Evolutionary conservation across 1,140 invertebrate species (phyloP).

Genomic region (Drosophila sp.): DNA sequence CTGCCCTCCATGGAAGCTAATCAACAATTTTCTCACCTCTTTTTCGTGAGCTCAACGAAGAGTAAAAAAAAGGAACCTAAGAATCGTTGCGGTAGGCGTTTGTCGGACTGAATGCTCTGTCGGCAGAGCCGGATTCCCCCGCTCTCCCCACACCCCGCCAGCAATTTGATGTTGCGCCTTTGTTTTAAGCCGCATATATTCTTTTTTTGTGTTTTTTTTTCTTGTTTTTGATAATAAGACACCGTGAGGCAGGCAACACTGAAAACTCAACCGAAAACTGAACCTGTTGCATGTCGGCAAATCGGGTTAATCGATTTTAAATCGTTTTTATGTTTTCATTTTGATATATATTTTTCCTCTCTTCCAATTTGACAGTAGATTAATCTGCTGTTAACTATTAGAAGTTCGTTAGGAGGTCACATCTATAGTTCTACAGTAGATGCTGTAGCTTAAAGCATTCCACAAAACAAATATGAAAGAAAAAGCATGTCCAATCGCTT

Average conservation of each 20-base stretch:
- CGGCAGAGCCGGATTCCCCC: slow-evolving; percentile 59
- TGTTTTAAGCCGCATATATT: slow-evolving; percentile 82
- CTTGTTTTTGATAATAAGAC: slow-evolving; percentile 77
- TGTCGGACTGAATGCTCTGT: slow-evolving; percentile 79
- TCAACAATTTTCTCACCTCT: slow-evolving; percentile 85
- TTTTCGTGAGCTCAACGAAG: slow-evolving; percentile 67
- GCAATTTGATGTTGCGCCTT: slow-evolving; percentile 67
- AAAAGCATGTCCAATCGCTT: slow-evolving; percentile 1
- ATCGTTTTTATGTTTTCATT: slow-evolving; percentile 83
- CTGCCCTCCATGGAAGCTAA: slow-evolving; percentile 83
- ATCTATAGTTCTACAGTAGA: no score
- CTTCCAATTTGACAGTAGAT: slow-evolving; percentile 55
- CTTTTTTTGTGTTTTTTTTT: no score
- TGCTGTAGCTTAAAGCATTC: background rate
- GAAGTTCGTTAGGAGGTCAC: slow-evolving; percentile 64
- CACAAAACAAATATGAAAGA: slow-evolving; percentile 43
- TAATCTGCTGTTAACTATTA: slow-evolving; percentile 66
- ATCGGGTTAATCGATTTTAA: slow-evolving; percentile 84
- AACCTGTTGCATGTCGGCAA: slow-evolving; percentile 83
- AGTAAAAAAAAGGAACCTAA: slow-evolving; percentile 16
- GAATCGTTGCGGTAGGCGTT: slow-evolving; percentile 78
- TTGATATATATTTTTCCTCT: slow-evolving; percentile 52
- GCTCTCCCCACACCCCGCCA: slow-evolving; percentile 10
- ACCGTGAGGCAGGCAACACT: slow-evolving; percentile 22
- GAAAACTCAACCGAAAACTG: slow-evolving; percentile 55